phyloP scores from a whole-genome alignment of 2,113 vertebrate species.

The Calidris pygmaea region DNA sequence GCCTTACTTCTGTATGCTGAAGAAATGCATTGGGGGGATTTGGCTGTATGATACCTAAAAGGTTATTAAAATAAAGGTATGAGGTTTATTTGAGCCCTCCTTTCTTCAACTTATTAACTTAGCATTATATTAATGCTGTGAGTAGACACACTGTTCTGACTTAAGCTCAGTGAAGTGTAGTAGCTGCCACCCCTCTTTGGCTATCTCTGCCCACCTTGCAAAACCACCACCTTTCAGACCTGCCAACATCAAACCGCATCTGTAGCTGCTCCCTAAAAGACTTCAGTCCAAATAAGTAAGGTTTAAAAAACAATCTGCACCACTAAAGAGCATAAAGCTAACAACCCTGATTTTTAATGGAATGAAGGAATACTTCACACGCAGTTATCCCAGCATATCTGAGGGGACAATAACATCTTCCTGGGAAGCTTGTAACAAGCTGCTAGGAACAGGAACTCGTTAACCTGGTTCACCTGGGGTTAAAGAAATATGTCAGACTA shows the following conservation, averaged over 20 bases:
- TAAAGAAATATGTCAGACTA: neutral
- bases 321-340: neutral
- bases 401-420: neutral
- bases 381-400: neutral
- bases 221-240: neutral
- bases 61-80: neutral
- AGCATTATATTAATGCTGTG: neutral
- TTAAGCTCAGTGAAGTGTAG: neutral
- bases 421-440: neutral
- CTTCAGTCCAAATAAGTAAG: neutral
- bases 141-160: neutral
- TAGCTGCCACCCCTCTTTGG: neutral
- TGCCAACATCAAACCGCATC: neutral
- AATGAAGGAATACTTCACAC: neutral
- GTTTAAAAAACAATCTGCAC: neutral
- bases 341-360: neutral
- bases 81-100: neutral
- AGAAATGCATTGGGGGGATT: neutral
- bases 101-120: neutral
- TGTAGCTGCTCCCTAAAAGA: neutral
- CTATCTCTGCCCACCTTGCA: neutral
- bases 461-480: neutral
- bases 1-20: neutral
- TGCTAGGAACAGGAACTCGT: neutral
- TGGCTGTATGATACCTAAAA: neutral